Percentiles rank a stretch among this genome's conserved stretches.
Evolutionary conservation across 2,113 vertebrate species (phyloP).

Genomic region (Ramphastos sulfuratus): DNA sequence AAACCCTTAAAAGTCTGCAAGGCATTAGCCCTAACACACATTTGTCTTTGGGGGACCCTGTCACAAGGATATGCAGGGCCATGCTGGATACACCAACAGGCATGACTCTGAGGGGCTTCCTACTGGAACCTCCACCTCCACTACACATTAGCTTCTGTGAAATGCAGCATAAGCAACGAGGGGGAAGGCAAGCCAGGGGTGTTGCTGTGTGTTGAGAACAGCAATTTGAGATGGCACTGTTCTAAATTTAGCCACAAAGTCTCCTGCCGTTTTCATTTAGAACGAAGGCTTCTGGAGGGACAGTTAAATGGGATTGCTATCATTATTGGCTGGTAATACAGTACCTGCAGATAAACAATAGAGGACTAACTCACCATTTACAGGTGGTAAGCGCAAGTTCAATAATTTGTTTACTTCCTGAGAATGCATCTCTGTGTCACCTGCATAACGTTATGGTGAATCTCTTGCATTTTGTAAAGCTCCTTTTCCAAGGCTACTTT

Average conservation of each 20-base stretch:
- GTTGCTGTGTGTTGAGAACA: not conserved
- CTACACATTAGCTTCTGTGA: not conserved
- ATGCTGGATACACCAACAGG: not conserved
- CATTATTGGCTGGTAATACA: not conserved
- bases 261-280: not conserved
- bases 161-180: not conserved
- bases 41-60: not conserved
- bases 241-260: not conserved
- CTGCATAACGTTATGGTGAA: not conserved
- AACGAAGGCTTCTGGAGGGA: not conserved
- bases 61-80: not conserved
- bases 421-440: not conserved
- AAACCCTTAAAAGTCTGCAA: not conserved
- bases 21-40: not conserved
- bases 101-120: not conserved
- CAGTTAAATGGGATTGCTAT: not conserved
- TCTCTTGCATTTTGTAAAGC: not conserved
- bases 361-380: not conserved
- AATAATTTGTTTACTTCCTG: not conserved
- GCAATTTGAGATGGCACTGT: not conserved
- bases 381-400: not conserved
- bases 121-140: not conserved
- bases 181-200: not conserved
- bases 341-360: not conserved
- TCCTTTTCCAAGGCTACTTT: not conserved